Percentiles rank a stretch among this genome's conserved stretches.
These are phyloP conservation scores for Bos taurus DNA, from an alignment of 2,113 vertebrate species.

Conservation along the genomic window ARS-UCD2.0 NC_037357.1:50585001-50585500, in stretches of 20 bases:
- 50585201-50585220: not conserved
- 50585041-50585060: not conserved
- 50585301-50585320: not conserved
- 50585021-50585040: not conserved
- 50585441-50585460: not conserved
- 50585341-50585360: not conserved
- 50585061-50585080: rapidly evolving
- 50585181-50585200: not conserved
- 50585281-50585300: not conserved
- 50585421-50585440: not conserved
- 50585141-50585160: not conserved
- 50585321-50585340: not conserved
- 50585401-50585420: not conserved
- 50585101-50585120: not conserved
- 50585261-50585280: not conserved
- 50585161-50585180: not conserved
- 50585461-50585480: not conserved
- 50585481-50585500: not conserved
- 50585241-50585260: not conserved
- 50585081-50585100: not conserved
- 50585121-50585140: not conserved
- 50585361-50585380: not conserved
- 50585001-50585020: not conserved
- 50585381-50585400: not conserved
- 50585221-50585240: not conserved